Evolutionary conservation across 2,797 vertebrate genomes (phyloP), one percentile per base, ranked within the genome.

Genomic region (Sphenodon punctatus): DNA sequence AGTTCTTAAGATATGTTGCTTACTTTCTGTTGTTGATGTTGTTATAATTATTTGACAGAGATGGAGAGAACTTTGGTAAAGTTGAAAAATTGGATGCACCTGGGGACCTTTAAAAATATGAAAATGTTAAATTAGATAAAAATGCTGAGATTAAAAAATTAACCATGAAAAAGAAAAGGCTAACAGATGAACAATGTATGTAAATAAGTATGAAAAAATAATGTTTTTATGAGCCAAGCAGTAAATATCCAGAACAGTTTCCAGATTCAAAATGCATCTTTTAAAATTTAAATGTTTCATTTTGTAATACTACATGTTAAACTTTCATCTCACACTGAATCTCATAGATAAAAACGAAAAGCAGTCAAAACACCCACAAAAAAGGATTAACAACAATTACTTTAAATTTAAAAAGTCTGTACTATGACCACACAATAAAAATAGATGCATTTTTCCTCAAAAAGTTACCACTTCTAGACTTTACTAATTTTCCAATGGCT

Each of bases 21-120:
- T 99, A 99, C 98, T 99, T 99, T 98, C 98, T 97, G 97, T 97
- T 97, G 98, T 97, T 98, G 98, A 98, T 98, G 98, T 97, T 98
- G 97, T 97, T 99, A 98, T 98, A 99, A 98, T 97, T 99, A 98
- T 99, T 99, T 98, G 98, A 97, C 93, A 98, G 97, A 97, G 98
- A 97, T 97, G 98, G 97, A 96, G 97, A 98, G 97, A 99, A 98
- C 98, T 99, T 99, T 99, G 98, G 98, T 97, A 99, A 98, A 97
- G 98, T 95, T 97, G 98, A 98, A 96, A 99, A 98, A 98, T 98
- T 97, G 95, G 98, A 98, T 98, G 98, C 97, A 96, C 97, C 97
- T 97, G 98, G 97, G 96, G 98, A 98, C 98, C 98, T 99, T 99
- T 95, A 97, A 98, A 97, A 97, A 97, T 97, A 98, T 96, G 96